A percentile compares a stretch with the other conserved stretches of the same genome.
phyloP scores from a whole-genome alignment of 2,888 invertebrate species.

The Adela reaumurella region DNA sequence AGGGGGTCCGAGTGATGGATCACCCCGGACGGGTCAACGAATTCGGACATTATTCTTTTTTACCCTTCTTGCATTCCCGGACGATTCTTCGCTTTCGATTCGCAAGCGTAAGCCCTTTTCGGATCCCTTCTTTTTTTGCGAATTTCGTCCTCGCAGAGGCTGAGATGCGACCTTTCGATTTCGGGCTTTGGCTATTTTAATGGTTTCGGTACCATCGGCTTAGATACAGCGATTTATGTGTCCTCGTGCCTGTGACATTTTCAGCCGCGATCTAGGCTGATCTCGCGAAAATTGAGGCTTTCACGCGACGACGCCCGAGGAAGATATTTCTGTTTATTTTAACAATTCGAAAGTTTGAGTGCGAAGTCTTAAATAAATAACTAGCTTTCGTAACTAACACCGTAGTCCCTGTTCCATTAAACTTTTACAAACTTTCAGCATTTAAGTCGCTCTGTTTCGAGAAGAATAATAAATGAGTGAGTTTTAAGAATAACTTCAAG shows the following conservation, averaged over 20 bases:
- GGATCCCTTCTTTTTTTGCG: slow-evolving; percentile 47
- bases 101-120: slow-evolving; percentile 55
- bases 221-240: not conserved
- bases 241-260: not conserved
- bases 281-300: not conserved
- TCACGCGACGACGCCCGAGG: no score
- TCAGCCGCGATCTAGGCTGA: not conserved
- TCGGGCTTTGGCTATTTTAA: not conserved
- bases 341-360: no score
- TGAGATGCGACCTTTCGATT: not conserved
- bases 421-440: not conserved
- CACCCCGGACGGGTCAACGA: slow-evolving; percentile 58
- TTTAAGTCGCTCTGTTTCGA: not conserved
- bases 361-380: not conserved
- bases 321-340: no score
- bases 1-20: slow-evolving; percentile 53
- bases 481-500: not conserved
- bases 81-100: slow-evolving; percentile 18
- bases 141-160: not conserved
- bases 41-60: slow-evolving; percentile 60
- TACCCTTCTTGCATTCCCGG: slow-evolving; percentile 51
- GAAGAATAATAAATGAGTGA: not conserved
- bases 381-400: not conserved
- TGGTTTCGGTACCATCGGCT: not conserved
- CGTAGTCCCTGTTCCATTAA: not conserved